Base-by-base conservation (phyloP, 2,888 invertebrate genomes). In the Cosmia trapezina region DNA sequence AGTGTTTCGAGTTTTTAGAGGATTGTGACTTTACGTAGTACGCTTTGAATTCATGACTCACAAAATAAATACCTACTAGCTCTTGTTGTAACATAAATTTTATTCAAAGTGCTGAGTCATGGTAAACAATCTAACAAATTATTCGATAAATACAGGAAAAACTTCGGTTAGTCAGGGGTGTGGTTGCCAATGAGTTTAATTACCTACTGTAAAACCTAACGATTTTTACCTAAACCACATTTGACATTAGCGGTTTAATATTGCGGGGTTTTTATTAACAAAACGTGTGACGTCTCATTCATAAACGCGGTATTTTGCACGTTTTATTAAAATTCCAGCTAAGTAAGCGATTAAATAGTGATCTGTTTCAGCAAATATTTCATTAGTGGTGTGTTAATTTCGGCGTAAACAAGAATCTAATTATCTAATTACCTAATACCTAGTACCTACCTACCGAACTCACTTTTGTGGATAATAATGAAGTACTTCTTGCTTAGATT, bases 81-180 rank as follows among this genome's bases (percentile, higher is more conserved):
- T 53, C 33, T 75, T 59, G 56, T 28, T 62, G 45, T n/a, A 69
- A 43, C 47, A 64, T 62, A 70, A 53, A 76, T 62, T 63, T 49
- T 59, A 54, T 67, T 73, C 64, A 43, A 73, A 73, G 33, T 66
- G 63, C 81, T 82, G 77, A 83, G 28, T 80, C 84, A 83, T 37
- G 43, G 60, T 56, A 68, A 77, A 77, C 47, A 66, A 60, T 70
- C 57, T 22, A 45, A n/a, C 45, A 57, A 73, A 73, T 77, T 64
- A 37, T 57, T 64, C 28, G 37, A 28, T 57, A 3, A 22, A 37
- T 47, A 43, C 64, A 70, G 53, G 64, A 56, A 70, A 78, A 70
- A 57, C 22, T 33, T 47, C 5, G 33, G 33, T 81, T 81, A 77
- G 60, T 81, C 78, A 71, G 56, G 49, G 53, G 37, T n/a, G 33